Conservation (phyloP, 2,113 vertebrate genomes). For the Colius striatus region DNA sequence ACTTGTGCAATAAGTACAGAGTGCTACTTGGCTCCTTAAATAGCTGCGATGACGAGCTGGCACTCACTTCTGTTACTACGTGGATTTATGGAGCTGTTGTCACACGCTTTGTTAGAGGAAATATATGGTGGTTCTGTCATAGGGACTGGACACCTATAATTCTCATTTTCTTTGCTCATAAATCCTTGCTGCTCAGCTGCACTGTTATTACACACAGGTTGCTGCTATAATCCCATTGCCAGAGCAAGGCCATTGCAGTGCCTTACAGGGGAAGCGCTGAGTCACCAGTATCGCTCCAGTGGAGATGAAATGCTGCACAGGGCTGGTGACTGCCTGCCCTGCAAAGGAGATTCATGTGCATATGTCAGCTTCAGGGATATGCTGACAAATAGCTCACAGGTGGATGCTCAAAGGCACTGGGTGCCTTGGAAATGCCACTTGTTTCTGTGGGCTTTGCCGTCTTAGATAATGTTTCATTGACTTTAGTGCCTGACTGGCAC, state of each 20-base stretch:
- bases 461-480: neutral
- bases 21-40: constrained; percentile 72
- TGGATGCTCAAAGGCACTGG: neutral
- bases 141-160: constrained; percentile 69
- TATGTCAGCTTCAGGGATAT: neutral
- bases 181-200: constrained; percentile 31
- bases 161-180: constrained; percentile 53
- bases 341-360: neutral
- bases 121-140: constrained; percentile 62
- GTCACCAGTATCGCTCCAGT: constrained; percentile 5
- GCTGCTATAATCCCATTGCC: neutral
- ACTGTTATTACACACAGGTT: neutral
- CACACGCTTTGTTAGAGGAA: constrained; percentile 73
- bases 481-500: neutral
- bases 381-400: rapidly evolving
- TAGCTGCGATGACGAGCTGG: constrained; percentile 70
- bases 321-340: neutral
- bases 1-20: constrained; percentile 73
- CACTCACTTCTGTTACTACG: constrained; percentile 69
- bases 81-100: constrained; percentile 80
- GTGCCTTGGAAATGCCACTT: neutral
- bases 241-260: neutral
- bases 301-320: neutral
- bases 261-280: constrained; percentile 39
- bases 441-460: neutral